Conservation (phyloP, 2,888 invertebrate genomes). For the Loripinus fragilis region DNA sequence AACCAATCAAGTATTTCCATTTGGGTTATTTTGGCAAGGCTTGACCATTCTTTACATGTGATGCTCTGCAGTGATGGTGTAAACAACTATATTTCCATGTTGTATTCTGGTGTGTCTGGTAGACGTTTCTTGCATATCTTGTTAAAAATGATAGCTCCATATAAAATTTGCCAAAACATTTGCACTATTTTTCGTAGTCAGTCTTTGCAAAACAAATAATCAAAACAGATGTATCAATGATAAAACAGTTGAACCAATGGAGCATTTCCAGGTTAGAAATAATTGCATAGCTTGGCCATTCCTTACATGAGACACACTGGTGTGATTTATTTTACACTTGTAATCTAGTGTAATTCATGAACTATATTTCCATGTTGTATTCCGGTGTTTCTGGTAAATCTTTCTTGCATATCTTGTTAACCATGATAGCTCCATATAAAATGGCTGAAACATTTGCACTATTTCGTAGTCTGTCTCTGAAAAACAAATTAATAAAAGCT, state of each 20-base stretch:
- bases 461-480: constrained; percentile 25
- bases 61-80: too few relatives aligned
- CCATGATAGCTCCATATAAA: constrained; percentile 24
- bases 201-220: constrained; percentile 30
- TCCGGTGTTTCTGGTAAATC: neutral
- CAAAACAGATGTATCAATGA: too few relatives aligned
- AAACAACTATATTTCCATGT: constrained; percentile 3
- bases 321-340: too few relatives aligned
- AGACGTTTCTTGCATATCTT: constrained; percentile 22
- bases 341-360: too few relatives aligned
- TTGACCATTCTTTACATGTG: too few relatives aligned
- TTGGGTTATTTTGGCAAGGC: too few relatives aligned
- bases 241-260: too few relatives aligned
- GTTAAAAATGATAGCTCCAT: constrained; percentile 23
- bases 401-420: constrained; percentile 24
- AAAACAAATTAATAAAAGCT: too few relatives aligned
- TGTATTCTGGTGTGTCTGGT: neutral
- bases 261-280: too few relatives aligned
- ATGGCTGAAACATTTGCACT: constrained; percentile 23
- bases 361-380: neutral
- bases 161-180: constrained; percentile 17
- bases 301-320: too few relatives aligned
- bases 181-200: constrained; percentile 23
- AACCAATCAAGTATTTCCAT: too few relatives aligned
- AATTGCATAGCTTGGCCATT: too few relatives aligned